Evolutionary conservation across 2,797 vertebrate species (phyloP).

Genomic region (Pipistrellus kuhlii): DNA sequence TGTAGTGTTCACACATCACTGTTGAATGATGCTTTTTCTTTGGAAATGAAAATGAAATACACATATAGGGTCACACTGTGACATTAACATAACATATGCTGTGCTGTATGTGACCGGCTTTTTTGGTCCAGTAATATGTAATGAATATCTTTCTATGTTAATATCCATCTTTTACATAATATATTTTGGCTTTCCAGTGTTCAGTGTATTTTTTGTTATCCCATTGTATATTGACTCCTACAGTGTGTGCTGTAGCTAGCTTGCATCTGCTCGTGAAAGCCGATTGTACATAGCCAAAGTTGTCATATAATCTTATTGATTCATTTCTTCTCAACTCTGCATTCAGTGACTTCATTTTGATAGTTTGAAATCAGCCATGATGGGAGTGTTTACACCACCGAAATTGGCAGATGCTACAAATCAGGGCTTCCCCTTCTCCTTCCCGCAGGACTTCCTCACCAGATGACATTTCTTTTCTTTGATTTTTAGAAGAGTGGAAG

Average conservation of each 20-base stretch:
- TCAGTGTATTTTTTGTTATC: background rate
- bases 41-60: slow-evolving; percentile 38
- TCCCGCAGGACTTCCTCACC: background rate
- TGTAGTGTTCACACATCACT: background rate
- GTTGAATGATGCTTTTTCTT: slow-evolving; percentile 50
- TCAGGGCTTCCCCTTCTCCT: background rate
- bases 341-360: background rate
- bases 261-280: background rate
- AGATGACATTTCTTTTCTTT: too few relatives aligned
- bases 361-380: background rate
- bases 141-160: background rate
- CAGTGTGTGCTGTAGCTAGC: background rate
- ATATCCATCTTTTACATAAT: background rate
- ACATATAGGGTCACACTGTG: background rate
- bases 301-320: too few relatives aligned
- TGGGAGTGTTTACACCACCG: background rate
- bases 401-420: slow-evolving; percentile 1
- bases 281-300: background rate
- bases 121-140: slow-evolving; percentile 10
- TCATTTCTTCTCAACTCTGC: slow-evolving; percentile 21
- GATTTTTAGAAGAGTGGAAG: too few relatives aligned
- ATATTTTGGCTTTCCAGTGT: slow-evolving; percentile 11
- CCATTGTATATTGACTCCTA: background rate
- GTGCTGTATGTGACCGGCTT: background rate
- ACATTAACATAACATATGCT: background rate